Percentiles rank a stretch among this genome's conserved stretches.
Conservation (phyloP, 92 coral and sea anemone species). For the Micromussa lordhowensis region DNA sequence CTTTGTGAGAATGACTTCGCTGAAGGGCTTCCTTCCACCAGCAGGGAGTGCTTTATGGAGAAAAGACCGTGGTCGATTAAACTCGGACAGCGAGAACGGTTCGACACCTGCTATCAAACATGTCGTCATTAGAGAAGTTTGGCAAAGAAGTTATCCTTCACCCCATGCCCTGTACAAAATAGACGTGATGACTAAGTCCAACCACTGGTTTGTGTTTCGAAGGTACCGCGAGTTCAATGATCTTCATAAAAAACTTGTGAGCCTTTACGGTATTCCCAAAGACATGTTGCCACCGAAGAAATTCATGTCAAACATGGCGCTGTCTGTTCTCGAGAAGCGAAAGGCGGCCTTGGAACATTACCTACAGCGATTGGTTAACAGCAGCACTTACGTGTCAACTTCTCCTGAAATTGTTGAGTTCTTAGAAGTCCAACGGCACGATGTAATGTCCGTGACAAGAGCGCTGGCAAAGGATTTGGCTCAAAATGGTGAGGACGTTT, state of each 20-base stretch:
- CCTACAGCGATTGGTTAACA: slow-evolving; percentile 93
- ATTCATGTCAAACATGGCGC: slow-evolving; percentile 80
- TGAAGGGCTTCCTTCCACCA: slow-evolving; percentile 86
- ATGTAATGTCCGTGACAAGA: slow-evolving; percentile 89
- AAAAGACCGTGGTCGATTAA: slow-evolving; percentile 84
- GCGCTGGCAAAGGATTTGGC: slow-evolving; percentile 81
- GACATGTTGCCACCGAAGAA: slow-evolving; percentile 98
- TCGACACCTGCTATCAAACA: slow-evolving; percentile 83
- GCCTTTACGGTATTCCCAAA: slow-evolving; percentile 86
- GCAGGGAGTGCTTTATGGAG: slow-evolving; percentile 97
- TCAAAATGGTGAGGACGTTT: slow-evolving; percentile 66
- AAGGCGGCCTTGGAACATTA: slow-evolving; percentile 94
- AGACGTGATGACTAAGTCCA: slow-evolving; percentile 97
- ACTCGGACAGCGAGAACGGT: slow-evolving; percentile 66
- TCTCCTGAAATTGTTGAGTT: slow-evolving; percentile 90
- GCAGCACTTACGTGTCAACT: slow-evolving; percentile 87
- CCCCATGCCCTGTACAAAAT: slow-evolving; percentile 97
- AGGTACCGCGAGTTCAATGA: slow-evolving; percentile 89
- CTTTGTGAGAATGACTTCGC: slow-evolving; percentile 76
- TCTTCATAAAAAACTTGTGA: slow-evolving; percentile 83
- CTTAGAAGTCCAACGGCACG: slow-evolving; percentile 89
- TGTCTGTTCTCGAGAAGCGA: slow-evolving; percentile 81
- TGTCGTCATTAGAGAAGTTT: slow-evolving; percentile 95
- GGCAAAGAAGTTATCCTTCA: slow-evolving; percentile 88
- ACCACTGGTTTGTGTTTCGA: slow-evolving; percentile 96